A percentile compares a stretch with the other conserved stretches of the same genome.
Conservation (phyloP, 2,797 vertebrate species). For the Trematomus bernacchii region DNA sequence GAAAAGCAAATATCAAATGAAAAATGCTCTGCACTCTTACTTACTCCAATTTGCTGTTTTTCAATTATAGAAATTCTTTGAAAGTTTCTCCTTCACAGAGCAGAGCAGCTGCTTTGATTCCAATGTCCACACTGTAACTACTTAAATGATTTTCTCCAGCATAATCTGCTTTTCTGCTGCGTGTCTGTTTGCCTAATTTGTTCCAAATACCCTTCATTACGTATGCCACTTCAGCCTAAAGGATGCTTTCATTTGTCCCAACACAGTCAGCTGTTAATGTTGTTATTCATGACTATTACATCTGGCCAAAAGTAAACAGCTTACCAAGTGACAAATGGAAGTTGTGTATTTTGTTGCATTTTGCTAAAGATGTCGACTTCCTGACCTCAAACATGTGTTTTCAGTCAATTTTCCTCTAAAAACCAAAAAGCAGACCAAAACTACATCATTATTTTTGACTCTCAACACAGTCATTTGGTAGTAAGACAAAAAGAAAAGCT, state of each 20-base stretch:
- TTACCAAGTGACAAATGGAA: background rate
- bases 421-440: background rate
- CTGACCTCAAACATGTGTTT: background rate
- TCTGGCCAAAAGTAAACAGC: background rate
- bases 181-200: background rate
- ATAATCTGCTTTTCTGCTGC: background rate
- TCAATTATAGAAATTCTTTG: too few relatives aligned
- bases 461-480: background rate
- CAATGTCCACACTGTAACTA: background rate
- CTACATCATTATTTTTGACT: background rate
- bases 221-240: background rate
- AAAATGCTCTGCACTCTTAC: background rate
- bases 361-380: background rate
- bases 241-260: background rate
- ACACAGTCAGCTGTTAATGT: background rate
- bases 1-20: slow-evolving; percentile 9
- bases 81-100: too few relatives aligned
- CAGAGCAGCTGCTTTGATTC: too few relatives aligned
- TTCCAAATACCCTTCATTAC: background rate
- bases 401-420: background rate
- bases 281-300: background rate
- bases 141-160: background rate
- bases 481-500: background rate
- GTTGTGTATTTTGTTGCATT: background rate
- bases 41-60: too few relatives aligned